These are phyloP conservation scores for Dicentrarchus labrax DNA, from an alignment of 2,113 vertebrate genomes.

Conservation along the genomic window DNA sequence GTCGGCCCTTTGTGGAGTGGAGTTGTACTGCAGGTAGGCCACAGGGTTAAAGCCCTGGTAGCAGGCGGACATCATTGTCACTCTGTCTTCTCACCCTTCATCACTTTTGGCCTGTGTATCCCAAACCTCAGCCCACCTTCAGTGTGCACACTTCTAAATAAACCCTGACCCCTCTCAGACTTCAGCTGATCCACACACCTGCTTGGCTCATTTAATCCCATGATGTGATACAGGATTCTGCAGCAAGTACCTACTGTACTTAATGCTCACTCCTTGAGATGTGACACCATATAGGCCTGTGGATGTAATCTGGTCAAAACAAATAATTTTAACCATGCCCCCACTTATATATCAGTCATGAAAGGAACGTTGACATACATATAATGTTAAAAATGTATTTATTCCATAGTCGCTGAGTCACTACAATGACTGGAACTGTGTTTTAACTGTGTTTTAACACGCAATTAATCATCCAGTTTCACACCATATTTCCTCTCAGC, in stretches of 20 bases:
- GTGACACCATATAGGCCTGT: neutral
- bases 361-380: neutral
- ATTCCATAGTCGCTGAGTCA: neutral
- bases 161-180: no score
- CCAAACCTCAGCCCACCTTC: neutral
- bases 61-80: slow-evolving; percentile 83
- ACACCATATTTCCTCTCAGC: neutral
- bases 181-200: no score
- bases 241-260: no score
- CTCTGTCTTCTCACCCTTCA: slow-evolving; percentile 64
- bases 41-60: slow-evolving; percentile 91
- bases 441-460: neutral
- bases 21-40: slow-evolving; percentile 92
- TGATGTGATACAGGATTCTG: no score
- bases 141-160: neutral
- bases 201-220: no score
- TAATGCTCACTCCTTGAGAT: neutral
- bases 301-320: neutral
- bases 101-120: neutral
- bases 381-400: neutral
- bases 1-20: slow-evolving; percentile 89
- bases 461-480: neutral
- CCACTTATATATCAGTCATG: neutral
- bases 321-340: neutral
- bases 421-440: neutral